A percentile compares a stretch with the other conserved stretches of the same genome.
Evolutionary conservation across 2,113 vertebrate species (phyloP).

Genomic region (Hylia prasina): DNA sequence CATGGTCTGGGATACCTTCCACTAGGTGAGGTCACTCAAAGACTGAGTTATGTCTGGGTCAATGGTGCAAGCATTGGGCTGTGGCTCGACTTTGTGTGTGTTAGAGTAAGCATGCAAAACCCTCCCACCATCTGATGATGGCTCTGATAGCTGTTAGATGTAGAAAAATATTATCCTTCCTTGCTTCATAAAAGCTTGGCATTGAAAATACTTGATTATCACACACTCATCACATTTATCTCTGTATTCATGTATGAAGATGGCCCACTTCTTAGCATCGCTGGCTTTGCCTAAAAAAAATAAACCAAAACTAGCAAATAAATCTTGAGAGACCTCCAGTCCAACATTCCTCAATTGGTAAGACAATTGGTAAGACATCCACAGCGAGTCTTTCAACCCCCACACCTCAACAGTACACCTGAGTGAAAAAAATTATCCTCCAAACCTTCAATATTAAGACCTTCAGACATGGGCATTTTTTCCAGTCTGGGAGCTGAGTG

Average conservation of each 20-base stretch:
- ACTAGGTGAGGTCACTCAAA: background rate
- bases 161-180: background rate
- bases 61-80: background rate
- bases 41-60: rapidly evolving
- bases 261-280: background rate
- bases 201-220: background rate
- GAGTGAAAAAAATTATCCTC: background rate
- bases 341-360: background rate
- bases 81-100: background rate
- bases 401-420: background rate
- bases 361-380: background rate
- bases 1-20: background rate
- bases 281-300: background rate
- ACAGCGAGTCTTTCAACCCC: background rate
- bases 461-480: background rate
- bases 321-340: background rate
- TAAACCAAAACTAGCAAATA: background rate
- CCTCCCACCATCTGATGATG: background rate
- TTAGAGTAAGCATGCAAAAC: background rate
- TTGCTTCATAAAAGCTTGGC: background rate
- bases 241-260: background rate
- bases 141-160: background rate
- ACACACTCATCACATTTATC: rapidly evolving
- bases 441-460: background rate
- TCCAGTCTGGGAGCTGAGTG: background rate